These are phyloP conservation scores for Porphyrio hochstetteri DNA, from an alignment of 2,113 vertebrate genomes.

Conservation along the genomic window DNA sequence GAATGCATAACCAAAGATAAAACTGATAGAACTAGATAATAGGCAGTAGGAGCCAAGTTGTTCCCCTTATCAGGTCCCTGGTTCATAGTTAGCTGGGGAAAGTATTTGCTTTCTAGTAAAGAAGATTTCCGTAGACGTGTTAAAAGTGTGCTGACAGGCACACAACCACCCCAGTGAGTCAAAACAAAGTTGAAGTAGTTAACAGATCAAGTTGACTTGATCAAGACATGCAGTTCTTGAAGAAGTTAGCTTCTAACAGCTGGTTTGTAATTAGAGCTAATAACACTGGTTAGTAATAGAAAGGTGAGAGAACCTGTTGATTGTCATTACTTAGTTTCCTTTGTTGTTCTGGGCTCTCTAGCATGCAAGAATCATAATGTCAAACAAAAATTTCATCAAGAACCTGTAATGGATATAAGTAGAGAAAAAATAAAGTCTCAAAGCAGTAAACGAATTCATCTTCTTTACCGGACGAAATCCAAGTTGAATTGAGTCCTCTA, in stretches of 20 bases:
- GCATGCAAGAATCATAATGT: not conserved
- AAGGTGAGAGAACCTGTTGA: not conserved
- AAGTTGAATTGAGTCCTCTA: not conserved
- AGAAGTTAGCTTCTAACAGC: not conserved
- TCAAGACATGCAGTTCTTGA: not conserved
- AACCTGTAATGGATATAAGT: not conserved
- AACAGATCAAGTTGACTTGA: not conserved
- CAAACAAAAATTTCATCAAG: not conserved
- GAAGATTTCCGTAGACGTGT: not conserved
- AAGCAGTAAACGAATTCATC: conserved; percentile 11
- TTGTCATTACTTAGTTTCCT: not conserved
- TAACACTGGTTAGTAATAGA: not conserved
- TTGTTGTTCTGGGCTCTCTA: not conserved
- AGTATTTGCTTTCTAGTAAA: conserved; percentile 1
- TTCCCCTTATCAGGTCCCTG: not conserved
- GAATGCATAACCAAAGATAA: not conserved
- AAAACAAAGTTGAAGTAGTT: not conserved
- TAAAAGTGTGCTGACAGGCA: not conserved
- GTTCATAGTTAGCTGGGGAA: not conserved
- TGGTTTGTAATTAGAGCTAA: not conserved
- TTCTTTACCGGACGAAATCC: conserved; percentile 6
- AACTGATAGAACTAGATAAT: not conserved
- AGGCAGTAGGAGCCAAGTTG: not conserved
- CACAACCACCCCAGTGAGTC: not conserved
- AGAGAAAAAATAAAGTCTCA: not conserved